Base-by-base conservation (phyloP, 2,113 vertebrate species). In the Tangachromis dhanisi region DNA sequence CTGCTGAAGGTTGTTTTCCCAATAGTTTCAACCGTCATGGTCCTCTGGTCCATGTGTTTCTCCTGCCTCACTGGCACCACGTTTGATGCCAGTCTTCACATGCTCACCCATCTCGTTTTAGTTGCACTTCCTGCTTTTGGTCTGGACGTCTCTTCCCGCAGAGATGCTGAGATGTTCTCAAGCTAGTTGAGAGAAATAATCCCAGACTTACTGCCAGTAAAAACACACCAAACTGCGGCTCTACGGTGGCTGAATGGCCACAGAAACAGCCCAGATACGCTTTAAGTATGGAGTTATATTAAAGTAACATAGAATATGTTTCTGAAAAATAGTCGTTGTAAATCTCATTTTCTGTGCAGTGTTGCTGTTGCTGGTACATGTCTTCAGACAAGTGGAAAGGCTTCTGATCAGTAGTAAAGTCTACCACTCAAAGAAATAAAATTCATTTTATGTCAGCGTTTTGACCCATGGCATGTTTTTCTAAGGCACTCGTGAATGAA, bases 221-320 rank as follows among this genome's bases (percentile, higher is more conserved):
- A 73, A 45, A 68, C n/a, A 68, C 19, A 14, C 33, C 33, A 38
- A 21, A 21, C 21, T 26, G 38, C 4, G 0, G 66, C 38, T 26
- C 38, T 17, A 26, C 0, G 0, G 38, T 12, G 33, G 2, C 7
- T 13, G 59, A n/a, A 7, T 68, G 10, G n/a, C 12, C 8, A 45
- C 40, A 42, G 66, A 24, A 71, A 68, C 61, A 21, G 11, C 19
- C 33, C 61, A 38, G 68, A 26, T 26, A 17, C 0, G 0, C 1
- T 0, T 17, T 2, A 45, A 73, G 5, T 68, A 38, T 38, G 7
- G 33, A 13, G 61, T 21, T 68, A 21, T 21, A 26, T 31, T 12
- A 49, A 49, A 49, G 16, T 12, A 19, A 47, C 14, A 16, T 24
- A 2, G 14, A 19, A 19, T 0, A 76, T 31, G 1, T 31, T 31